Evolutionary conservation across 2,888 invertebrate species (phyloP).

Genomic region (Julus scanicus): DNA sequence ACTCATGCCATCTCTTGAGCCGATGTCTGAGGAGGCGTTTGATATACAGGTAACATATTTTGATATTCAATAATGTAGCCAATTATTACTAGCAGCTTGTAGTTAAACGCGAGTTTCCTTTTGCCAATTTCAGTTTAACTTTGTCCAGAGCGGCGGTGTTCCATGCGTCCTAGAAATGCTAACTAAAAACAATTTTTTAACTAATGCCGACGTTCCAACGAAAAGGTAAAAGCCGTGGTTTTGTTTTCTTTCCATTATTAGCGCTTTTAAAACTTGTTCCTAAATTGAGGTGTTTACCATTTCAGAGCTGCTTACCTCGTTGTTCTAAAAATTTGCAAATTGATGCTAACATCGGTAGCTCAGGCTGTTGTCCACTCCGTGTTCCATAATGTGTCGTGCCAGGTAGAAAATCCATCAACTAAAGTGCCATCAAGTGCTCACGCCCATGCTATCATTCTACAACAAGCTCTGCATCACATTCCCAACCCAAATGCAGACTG

Average conservation of each 20-base stretch:
- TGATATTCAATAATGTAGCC: not conserved
- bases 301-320: constrained; percentile 85
- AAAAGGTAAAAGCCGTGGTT: constrained; percentile 68
- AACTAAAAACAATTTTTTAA: constrained; percentile 85
- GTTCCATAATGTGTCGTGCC: constrained; percentile 67
- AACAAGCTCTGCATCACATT: constrained; percentile 84
- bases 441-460: constrained; percentile 72
- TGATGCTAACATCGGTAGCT: constrained; percentile 87
- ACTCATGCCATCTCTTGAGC: constrained; percentile 89
- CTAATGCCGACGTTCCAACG: constrained; percentile 80
- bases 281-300: constrained; percentile 57
- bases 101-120: not conserved
- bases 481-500: constrained; percentile 86
- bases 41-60: constrained; percentile 69
- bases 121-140: constrained; percentile 71
- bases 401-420: constrained; percentile 72
- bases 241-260: not conserved
- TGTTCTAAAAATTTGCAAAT: constrained; percentile 86
- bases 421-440: constrained; percentile 65
- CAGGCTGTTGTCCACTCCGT: constrained; percentile 70
- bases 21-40: constrained; percentile 76
- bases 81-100: not conserved
- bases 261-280: not conserved
- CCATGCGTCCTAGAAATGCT: constrained; percentile 81
- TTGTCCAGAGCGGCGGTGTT: constrained; percentile 75